These are phyloP conservation scores for Drosophila barbarae DNA, from an alignment of 2,888 invertebrate species.

Conservation along the genomic window DNA sequence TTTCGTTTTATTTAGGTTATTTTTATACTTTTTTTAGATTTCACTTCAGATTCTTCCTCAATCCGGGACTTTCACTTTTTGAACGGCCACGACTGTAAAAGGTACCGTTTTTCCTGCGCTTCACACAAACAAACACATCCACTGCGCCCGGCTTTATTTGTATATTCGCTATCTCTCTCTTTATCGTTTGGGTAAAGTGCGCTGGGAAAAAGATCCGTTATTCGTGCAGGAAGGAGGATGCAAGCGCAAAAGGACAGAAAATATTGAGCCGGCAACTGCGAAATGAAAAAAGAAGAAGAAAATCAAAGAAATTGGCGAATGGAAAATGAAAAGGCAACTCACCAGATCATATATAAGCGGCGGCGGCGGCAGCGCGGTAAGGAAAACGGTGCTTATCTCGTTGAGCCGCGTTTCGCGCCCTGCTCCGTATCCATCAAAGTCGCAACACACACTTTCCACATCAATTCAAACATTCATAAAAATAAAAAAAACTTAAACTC, in stretches of 20 bases:
- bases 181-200: constrained; percentile 21
- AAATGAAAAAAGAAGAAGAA: constrained; percentile 10
- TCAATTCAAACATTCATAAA: constrained; percentile 55
- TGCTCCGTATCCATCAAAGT: constrained; percentile 54
- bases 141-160: constrained; percentile 1
- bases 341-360: constrained; percentile 22
- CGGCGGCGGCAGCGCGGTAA: not conserved
- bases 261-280: constrained; percentile 20
- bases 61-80: constrained; percentile 19
- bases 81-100: constrained; percentile 26
- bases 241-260: constrained; percentile 29
- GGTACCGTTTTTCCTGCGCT: constrained; percentile 32
- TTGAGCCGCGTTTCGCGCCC: constrained; percentile 59
- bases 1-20: constrained; percentile 11
- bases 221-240: constrained; percentile 9
- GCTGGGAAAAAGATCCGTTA: constrained; percentile 50
- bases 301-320: constrained; percentile 3
- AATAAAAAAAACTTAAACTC: constrained; percentile 35
- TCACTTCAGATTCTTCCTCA: constrained; percentile 40
- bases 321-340: not conserved
- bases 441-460: constrained; percentile 56
- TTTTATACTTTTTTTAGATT: constrained; percentile 32
- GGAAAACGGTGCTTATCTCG: constrained; percentile 61
- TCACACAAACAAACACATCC: constrained; percentile 27
- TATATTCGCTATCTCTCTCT: constrained; percentile 8